These are phyloP conservation scores for Corythaeola cristata DNA, from an alignment of 2,113 vertebrate species.

Conservation along the genomic window DNA sequence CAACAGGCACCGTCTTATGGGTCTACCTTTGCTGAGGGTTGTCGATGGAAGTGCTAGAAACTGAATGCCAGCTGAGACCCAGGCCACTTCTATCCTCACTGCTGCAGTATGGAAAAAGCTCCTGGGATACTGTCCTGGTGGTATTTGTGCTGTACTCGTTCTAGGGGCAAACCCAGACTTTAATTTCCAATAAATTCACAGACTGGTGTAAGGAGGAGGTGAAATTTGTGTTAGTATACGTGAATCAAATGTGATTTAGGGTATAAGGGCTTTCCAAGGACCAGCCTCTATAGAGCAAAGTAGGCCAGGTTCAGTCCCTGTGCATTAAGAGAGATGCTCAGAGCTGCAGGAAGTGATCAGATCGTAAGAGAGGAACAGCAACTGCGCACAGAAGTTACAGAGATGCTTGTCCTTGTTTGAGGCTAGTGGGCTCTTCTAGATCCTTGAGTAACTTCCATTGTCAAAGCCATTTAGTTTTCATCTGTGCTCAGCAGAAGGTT, in stretches of 20 bases:
- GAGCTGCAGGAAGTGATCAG: background rate
- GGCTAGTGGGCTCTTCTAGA: background rate
- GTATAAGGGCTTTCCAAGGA: background rate
- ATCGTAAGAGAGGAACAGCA: background rate
- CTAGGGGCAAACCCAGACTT: background rate
- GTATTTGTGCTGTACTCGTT: background rate
- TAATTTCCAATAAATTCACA: background rate
- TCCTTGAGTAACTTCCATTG: background rate
- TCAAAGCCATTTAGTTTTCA: background rate
- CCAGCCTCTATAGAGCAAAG: background rate
- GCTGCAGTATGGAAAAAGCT: background rate
- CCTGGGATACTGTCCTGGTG: background rate
- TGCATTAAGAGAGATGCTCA: fast-evolving
- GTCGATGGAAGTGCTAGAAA: background rate
- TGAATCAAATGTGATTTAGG: background rate
- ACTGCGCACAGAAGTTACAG: background rate
- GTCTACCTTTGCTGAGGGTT: background rate
- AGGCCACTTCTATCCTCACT: background rate
- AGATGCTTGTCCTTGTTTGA: background rate
- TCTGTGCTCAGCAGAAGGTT: background rate
- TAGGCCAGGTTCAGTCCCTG: background rate
- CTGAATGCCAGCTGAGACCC: background rate
- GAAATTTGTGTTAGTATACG: background rate
- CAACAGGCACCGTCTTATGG: background rate
- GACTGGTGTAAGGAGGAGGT: background rate